Evolutionary conservation across 2,797 vertebrate species (phyloP).

Genomic region (Podargus strigoides): DNA sequence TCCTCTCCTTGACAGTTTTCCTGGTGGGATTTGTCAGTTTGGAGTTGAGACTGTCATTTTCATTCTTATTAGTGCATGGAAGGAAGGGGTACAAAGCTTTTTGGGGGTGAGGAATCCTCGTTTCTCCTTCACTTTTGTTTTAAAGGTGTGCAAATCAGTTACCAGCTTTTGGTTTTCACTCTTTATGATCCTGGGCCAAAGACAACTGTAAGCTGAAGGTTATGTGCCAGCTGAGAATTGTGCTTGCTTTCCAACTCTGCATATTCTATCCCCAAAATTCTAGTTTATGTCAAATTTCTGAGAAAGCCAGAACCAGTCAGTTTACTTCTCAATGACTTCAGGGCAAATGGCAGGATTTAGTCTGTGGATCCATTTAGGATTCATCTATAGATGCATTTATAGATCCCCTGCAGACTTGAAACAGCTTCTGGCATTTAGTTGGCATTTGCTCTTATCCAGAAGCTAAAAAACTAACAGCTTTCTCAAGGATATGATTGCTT

Average conservation of each 20-base stretch:
- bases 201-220: neutral
- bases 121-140: neutral
- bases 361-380: neutral
- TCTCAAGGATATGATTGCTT: neutral
- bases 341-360: neutral
- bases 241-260: neutral
- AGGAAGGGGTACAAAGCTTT: neutral
- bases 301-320: neutral
- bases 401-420: neutral
- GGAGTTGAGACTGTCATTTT: neutral
- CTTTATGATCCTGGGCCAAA: neutral
- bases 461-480: neutral
- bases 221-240: neutral
- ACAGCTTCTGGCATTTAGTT: neutral
- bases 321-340: neutral
- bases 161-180: neutral
- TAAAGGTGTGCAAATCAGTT: neutral
- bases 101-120: rapidly evolving
- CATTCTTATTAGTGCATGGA: neutral
- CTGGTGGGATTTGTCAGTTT: neutral
- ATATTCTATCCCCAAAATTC: neutral
- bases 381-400: neutral
- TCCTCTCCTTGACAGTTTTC: neutral
- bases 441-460: neutral
- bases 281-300: neutral